Percentiles rank a stretch among this genome's conserved stretches.
These are phyloP conservation scores for Ailuropoda melanoleuca DNA, from an alignment of 2,113 vertebrate species.

Conservation along the genomic window DNA sequence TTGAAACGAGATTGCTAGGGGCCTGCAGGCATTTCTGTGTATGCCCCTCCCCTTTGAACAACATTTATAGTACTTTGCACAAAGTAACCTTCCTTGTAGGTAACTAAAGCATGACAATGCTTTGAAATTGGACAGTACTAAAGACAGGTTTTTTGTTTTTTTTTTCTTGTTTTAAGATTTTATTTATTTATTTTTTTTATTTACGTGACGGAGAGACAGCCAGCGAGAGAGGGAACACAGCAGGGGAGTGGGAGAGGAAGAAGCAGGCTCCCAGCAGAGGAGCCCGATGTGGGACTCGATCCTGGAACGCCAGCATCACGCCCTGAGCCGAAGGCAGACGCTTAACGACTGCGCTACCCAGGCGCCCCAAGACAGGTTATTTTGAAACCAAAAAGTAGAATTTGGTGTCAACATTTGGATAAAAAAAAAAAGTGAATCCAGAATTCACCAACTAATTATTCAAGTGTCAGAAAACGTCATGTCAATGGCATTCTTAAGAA, in stretches of 20 bases:
- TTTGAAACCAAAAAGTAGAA: constrained; percentile 36
- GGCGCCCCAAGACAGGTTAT: background rate
- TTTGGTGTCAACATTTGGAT: background rate
- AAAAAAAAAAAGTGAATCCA: background rate
- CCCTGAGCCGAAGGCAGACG: too few species aligned
- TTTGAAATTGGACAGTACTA: background rate
- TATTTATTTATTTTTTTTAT: too few species aligned
- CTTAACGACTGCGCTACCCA: too few species aligned
- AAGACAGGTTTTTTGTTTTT: background rate
- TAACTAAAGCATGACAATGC: background rate
- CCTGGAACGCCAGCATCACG: too few species aligned
- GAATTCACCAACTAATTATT: constrained; percentile 15
- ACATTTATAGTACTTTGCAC: background rate
- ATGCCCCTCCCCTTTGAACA: background rate
- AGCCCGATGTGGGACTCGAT: too few species aligned
- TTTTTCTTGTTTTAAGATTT: too few species aligned
- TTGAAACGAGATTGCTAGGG: background rate
- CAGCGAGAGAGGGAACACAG: too few species aligned
- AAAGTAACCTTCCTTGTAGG: background rate
- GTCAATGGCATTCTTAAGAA: background rate
- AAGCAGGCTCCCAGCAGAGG: too few species aligned
- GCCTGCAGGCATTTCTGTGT: background rate
- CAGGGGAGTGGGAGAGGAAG: too few species aligned
- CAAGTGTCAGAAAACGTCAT: background rate
- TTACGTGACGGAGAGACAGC: too few species aligned